These are phyloP conservation scores for Rhinichthys osculus DNA, from an alignment of 2,797 vertebrate species.

Conservation along the genomic window DNA sequence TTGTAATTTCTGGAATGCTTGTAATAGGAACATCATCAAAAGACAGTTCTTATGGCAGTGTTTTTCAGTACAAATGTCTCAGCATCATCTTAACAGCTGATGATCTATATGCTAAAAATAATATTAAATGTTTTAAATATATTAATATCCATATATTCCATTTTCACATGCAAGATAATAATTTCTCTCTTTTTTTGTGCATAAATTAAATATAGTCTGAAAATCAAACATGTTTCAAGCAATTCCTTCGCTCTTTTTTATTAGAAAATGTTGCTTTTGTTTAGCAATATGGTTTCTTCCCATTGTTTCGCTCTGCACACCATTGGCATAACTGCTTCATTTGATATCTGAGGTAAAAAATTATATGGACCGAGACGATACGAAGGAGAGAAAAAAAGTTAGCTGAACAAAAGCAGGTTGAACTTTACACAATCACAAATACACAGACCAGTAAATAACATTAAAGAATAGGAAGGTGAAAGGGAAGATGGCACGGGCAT, in stretches of 20 bases:
- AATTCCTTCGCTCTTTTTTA: conserved; percentile 79
- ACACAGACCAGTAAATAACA: conserved; percentile 97
- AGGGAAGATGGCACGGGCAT: conserved; percentile 94
- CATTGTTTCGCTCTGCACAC: conserved; percentile 14
- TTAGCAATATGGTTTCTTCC: conserved; percentile 19
- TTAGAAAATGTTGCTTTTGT: conserved; percentile 8
- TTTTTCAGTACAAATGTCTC: conserved; percentile 62
- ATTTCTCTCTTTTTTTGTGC: conserved; percentile 72
- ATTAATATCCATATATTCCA: conserved; percentile 70
- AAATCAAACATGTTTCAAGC: conserved; percentile 66
- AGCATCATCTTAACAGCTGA: conserved; percentile 35
- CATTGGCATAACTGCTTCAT: conserved; percentile 30
- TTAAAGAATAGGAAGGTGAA: conserved; percentile 99
- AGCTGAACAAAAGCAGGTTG: conserved; percentile 39
- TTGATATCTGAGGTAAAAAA: conserved; percentile 58
- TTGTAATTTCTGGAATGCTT: conserved; percentile 45
- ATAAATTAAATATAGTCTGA: conserved; percentile 66
- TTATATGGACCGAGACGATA: conserved; percentile 25
- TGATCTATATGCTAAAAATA: conserved; percentile 70
- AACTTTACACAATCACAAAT: conserved; percentile 88
- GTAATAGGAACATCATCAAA: conserved; percentile 60
- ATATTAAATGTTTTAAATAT: conserved; percentile 74
- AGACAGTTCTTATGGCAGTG: conserved; percentile 73
- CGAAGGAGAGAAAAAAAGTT: background rate
- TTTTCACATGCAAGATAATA: conserved; percentile 84